Base-by-base conservation (phyloP, 2,888 invertebrate species). In the Drosophila cyrtoloma region DNA sequence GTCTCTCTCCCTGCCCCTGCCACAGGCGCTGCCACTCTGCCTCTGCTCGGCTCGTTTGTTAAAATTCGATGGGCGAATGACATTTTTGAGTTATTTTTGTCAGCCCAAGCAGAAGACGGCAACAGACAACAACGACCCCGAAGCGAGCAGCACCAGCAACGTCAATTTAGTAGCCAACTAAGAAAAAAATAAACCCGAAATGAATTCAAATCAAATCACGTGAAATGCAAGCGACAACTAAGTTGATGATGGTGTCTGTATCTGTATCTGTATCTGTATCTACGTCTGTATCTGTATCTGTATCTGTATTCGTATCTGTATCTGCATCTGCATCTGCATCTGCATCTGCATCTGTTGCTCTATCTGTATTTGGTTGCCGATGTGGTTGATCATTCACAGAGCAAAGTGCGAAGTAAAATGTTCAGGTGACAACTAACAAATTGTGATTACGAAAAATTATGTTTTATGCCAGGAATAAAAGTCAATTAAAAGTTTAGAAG, bases 21-120 rank as follows among this genome's bases (percentile, higher is more conserved):
- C 47, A 44, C 22, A 22, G 44, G 5, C 39, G 28, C n/a, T 37
- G 39, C 28, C 47, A 12, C 63, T 44, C 44, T 28, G 33, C n/a
- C 28, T 50, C 69, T 35, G 64, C 70, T 63, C 47, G 47, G 85
- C 88, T 90, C 90, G 89, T 90, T 91, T 90, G 90, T 91, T 89
- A 86, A 88, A 90, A 90, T 90, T 91, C 89, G 91, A 89, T 89
- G 91, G 91, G 90, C 90, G 91, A 90, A 91, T 91, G 89, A 90
- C 90, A 90, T 89, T 86, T 89, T 89, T 91, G 90, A 89, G 89
- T 91, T 89, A 89, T 89, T 89, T 89, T 89, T 91, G 89, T 83
- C 89, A 88, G 84, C 74, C 82, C 35, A 62, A 55, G 74, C 75
- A 60, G 57, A 74, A 69, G 68, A 78, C 78, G 67, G 63, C 37